Evolutionary conservation across 2,113 vertebrate species (phyloP).

Genomic region (Sinocyclocheilus maitianheensis): DNA sequence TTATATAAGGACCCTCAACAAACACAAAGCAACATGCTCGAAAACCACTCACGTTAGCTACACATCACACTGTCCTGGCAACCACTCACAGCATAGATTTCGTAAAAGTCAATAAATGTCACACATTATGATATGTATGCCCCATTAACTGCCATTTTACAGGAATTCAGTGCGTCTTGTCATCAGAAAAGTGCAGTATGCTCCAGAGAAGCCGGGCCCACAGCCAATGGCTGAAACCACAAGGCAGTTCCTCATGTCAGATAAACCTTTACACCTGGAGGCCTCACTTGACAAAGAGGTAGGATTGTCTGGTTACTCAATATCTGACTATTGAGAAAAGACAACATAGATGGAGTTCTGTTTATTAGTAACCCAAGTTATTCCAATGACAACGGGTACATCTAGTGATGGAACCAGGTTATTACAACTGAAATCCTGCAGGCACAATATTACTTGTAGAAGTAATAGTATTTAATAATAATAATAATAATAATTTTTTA

Average conservation of each 20-base stretch:
- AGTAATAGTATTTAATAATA: neutral
- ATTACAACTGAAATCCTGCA: conserved; percentile 20
- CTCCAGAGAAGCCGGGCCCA: conserved; percentile 87
- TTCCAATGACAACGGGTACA: neutral
- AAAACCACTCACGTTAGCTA: neutral
- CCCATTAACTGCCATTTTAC: conserved; percentile 9
- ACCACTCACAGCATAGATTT: neutral
- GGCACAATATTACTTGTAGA: neutral
- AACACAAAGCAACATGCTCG: neutral
- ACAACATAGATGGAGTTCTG: neutral
- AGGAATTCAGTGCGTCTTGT: conserved; percentile 94
- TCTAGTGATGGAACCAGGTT: conserved; percentile 35
- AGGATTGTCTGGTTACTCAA: conserved; percentile 24
- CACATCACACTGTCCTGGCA: neutral
- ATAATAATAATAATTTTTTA: neutral
- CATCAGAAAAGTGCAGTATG: conserved; percentile 94
- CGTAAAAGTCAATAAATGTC: conserved; percentile 7
- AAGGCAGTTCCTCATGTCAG: conserved; percentile 94
- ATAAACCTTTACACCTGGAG: conserved; percentile 92
- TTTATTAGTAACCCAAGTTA: neutral
- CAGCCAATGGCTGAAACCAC: conserved; percentile 94
- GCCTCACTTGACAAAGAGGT: conserved; percentile 95
- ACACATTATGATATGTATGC: neutral
- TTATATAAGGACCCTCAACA: neutral
- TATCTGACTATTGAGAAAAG: neutral